Evolutionary conservation across 2,888 invertebrate genomes (phyloP).

Genomic region (Automeris io): DNA sequence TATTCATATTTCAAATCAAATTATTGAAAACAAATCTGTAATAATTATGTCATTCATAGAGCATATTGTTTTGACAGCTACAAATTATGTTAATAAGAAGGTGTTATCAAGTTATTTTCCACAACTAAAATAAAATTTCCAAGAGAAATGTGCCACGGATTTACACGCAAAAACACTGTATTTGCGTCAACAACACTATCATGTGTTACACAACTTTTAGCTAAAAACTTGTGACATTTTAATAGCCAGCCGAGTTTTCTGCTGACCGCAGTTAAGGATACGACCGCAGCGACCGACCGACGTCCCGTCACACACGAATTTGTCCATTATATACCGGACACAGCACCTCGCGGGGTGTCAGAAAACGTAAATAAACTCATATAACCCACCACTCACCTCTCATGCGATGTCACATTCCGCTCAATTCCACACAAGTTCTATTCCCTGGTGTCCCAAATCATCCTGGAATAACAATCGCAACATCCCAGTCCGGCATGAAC

Average conservation of each 20-base stretch:
- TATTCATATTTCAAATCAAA: too few species aligned
- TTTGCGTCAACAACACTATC: slow-evolving; percentile 45
- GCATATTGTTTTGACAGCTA: not conserved
- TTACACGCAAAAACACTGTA: slow-evolving; percentile 29
- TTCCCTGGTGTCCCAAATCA: slow-evolving; percentile 66
- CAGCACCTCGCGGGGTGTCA: slow-evolving; percentile 41
- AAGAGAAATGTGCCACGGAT: slow-evolving; percentile 32
- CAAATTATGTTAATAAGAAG: not conserved
- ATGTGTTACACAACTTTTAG: slow-evolving; percentile 58
- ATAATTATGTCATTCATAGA: not conserved
- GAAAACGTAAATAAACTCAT: slow-evolving; percentile 70
- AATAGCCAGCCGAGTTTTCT: slow-evolving; percentile 27
- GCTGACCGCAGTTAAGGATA: slow-evolving; percentile 31
- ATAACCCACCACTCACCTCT: slow-evolving; percentile 63
- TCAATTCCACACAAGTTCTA: slow-evolving; percentile 70
- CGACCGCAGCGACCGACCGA: slow-evolving; percentile 42
- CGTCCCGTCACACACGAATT: slow-evolving; percentile 51
- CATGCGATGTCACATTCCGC: slow-evolving; percentile 77
- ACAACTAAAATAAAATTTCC: not conserved
- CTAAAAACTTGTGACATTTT: slow-evolving; percentile 23
- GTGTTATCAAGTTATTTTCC: not conserved
- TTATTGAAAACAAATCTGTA: not conserved
- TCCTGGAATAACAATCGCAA: slow-evolving; percentile 69
- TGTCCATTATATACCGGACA: slow-evolving; percentile 62
- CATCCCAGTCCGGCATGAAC: slow-evolving; percentile 69